Base-by-base conservation (phyloP, 92 coral and sea anemone genomes). In the Porites divaricata region DNA sequence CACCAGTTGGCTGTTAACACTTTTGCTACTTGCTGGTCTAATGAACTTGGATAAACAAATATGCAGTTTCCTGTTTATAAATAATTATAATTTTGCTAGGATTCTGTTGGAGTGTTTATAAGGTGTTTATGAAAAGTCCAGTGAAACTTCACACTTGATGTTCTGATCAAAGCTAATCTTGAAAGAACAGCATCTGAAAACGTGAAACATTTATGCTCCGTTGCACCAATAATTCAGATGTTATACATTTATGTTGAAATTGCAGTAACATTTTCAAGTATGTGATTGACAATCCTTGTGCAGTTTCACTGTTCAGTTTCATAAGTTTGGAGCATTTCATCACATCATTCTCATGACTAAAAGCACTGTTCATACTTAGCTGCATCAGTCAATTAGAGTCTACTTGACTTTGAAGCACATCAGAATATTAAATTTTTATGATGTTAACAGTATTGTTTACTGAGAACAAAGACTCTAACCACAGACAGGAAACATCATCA, bases 401-500 rank as follows among this genome's bases (percentile, higher is more conserved):
- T 45, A 25, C 35, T 75, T 26, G 49, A 58, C 67, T 75, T 13
- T 57, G 53, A 56, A 75, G 79, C 63, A 56, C 67, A 75, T 48
- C 9, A 15, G 4, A 48, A 4, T 48, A 75, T 24, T 6, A 6
- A 41, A 56, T 75, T 75, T 45, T 75, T 7, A 25, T 16, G 9
- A 16, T 15, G 15, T 75, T 19, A 54, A 74, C 23, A 54, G 57
- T 25, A 77, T 77, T 63, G 35, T 75, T 75, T 58, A 35, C 67
- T 25, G 67, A 75, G 22, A 51, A 75, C 79, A 75, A 75, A 63
- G 70, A 62, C 12, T 11, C 69, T 45, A 63, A 77, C 72, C 81
- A 77, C 81, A 63, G 81, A 77, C 35, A 45, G 81, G 50, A 64
- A 77, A 48, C 35, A 20, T 35, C 81, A 62, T 77, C 81, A 77